Base-by-base conservation (phyloP, 2,113 vertebrate genomes). In the Neodontobutis hainanensis region DNA sequence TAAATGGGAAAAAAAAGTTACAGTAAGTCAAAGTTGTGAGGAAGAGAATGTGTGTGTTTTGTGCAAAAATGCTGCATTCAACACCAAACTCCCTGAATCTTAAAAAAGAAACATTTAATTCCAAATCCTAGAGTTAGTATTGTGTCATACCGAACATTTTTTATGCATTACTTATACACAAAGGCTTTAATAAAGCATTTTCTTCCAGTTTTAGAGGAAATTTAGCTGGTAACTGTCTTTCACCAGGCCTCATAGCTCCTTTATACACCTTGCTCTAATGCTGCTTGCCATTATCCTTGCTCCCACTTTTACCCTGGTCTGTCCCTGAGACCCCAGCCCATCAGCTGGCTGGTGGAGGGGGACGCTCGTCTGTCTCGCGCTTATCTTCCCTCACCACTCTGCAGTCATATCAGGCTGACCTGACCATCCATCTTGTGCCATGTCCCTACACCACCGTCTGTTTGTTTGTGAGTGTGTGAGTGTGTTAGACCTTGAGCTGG, bases 351-450 rank as follows among this genome's bases (percentile, higher is more conserved):
- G 45, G 57, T 16, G 40, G 66, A 53, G 38, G 36, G 52, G 48
- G 84, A 66, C 58, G 53, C 65, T 82, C 67, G 52, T 77, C 82
- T 79, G 77, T 86, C 87, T 84, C 70, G 43, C 0, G 55, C 88
- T 90, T 89, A 88, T 90, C 87, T 85, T 83, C 67, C 75, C 76
- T 80, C 67, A 80, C 77, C 77, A 75, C 74, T 78, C 61, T 57
- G 73, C 69, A 77, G 73, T 91, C 90, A 89, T 83, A 85, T 87
- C 78, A 73, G 56, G 69, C 70, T 74, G 70, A 85, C 86, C 74
- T 43, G 81, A 79, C 77, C 82, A 89, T 91, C 86, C 74, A 81
- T 91, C 91, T 90, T 86, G 69, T 45, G 12, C 75, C 71, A 49
- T 65, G 75, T 57, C 38, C 65, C 51, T 68, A 58, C 53, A 70